Percentiles rank a stretch among this genome's conserved stretches.
Conservation (phyloP, 2,797 vertebrate species). For the Pangasius sanitwongsei region DNA sequence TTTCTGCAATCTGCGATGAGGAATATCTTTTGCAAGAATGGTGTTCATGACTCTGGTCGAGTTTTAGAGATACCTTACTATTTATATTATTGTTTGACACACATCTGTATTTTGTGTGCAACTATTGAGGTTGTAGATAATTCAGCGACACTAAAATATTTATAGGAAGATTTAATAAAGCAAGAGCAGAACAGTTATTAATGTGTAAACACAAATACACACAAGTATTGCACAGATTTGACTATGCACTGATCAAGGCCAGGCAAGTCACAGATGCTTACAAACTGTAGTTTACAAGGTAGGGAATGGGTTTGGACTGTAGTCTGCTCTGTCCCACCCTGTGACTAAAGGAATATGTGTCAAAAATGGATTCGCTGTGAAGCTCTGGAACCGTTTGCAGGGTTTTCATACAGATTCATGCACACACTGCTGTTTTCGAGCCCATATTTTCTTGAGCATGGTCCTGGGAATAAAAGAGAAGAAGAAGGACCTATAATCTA, state of each 20-base stretch:
- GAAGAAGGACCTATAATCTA: not conserved
- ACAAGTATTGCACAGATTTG: not conserved
- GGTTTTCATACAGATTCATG: conserved; percentile 7
- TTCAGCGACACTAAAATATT: not conserved
- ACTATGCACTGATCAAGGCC: not conserved
- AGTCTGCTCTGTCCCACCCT: not conserved
- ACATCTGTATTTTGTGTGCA: not conserved
- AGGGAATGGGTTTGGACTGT: not conserved
- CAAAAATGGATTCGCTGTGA: not conserved
- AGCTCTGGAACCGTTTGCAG: not conserved
- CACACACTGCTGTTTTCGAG: conserved; percentile 11
- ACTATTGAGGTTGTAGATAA: not conserved
- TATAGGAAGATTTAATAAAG: not conserved
- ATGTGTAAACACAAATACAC: not conserved
- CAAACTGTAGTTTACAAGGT: not conserved
- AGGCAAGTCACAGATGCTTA: not conserved
- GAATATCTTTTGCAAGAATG: not conserved
- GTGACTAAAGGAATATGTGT: not conserved
- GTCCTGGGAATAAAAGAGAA: not conserved
- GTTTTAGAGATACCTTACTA: not conserved
- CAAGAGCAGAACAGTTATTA: not conserved
- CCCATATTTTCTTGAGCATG: not conserved
- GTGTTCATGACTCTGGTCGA: not conserved
- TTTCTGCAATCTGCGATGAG: no score
- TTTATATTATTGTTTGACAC: not conserved